These are phyloP conservation scores for Micromys minutus DNA, from an alignment of 2,113 vertebrate species.

Conservation along the genomic window DNA sequence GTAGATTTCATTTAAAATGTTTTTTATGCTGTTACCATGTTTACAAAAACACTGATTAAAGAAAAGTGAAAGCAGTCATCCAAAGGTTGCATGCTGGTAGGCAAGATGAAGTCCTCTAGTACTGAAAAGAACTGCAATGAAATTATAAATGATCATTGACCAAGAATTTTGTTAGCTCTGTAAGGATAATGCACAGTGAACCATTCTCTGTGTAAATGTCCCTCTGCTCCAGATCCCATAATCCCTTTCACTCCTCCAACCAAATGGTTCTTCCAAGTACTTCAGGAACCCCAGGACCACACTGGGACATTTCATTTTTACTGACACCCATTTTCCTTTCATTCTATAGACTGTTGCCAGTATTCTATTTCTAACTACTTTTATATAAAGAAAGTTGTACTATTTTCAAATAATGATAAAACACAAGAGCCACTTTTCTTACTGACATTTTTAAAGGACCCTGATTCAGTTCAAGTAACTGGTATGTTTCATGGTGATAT, in stretches of 20 bases:
- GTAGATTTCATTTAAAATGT: neutral
- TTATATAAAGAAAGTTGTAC: neutral
- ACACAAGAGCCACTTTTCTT: conserved; percentile 15
- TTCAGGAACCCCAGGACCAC: no score
- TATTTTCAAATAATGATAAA: conserved; percentile 39
- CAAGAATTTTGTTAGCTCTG: neutral
- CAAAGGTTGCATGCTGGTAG: neutral
- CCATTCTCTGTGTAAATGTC: neutral
- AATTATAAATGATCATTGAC: neutral
- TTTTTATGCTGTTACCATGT: neutral
- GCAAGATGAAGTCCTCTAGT: conserved; percentile 24
- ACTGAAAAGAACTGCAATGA: neutral
- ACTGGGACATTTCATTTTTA: neutral
- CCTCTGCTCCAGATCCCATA: neutral
- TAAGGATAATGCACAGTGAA: neutral
- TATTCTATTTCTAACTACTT: neutral
- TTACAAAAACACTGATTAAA: neutral
- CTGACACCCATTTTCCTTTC: neutral
- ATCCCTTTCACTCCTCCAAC: neutral
- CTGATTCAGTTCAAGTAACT: neutral
- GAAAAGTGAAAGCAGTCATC: conserved; percentile 18
- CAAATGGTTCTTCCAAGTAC: neutral
- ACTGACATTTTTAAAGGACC: conserved; percentile 18
- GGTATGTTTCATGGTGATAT: neutral
- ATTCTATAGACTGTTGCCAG: neutral